Conservation (phyloP, 2,888 invertebrate genomes). For the Athetis lepigone region DNA sequence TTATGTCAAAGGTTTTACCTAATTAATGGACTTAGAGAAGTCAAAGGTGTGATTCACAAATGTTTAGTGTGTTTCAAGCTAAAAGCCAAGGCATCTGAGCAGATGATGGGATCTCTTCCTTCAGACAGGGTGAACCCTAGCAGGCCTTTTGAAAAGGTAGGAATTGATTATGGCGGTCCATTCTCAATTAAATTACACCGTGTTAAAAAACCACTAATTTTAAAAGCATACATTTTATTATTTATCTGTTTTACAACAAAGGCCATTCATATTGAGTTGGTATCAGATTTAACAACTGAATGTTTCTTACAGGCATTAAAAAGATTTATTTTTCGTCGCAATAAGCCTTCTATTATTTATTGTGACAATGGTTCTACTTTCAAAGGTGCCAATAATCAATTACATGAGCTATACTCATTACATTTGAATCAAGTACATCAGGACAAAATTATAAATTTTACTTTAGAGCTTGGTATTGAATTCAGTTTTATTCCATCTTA, state of each 20-base stretch:
- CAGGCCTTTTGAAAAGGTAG: constrained; percentile 17
- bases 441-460: background rate
- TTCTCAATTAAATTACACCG: constrained; percentile 7
- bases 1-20: constrained; percentile 8
- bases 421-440: constrained; percentile 4
- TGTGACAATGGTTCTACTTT: too few relatives aligned
- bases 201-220: background rate
- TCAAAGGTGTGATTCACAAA: constrained; percentile 1
- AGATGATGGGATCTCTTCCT: constrained; percentile 6
- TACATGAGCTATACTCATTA: constrained; percentile 3
- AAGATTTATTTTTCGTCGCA: background rate
- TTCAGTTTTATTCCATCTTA: too few relatives aligned
- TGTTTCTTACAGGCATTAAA: constrained; percentile 3
- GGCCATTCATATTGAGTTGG: too few relatives aligned
- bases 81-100: background rate
- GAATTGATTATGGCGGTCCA: constrained; percentile 12
- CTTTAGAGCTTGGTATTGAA: constrained; percentile 6
- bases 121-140: constrained; percentile 5
- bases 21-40: constrained; percentile 6
- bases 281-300: constrained; percentile 3
- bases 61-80: background rate
- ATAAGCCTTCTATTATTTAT: too few relatives aligned
- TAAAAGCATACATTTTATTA: background rate
- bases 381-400: constrained; percentile 4
- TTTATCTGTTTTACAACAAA: too few relatives aligned